A percentile compares a stretch with the other conserved stretches of the same genome.
Evolutionary conservation across 2,888 invertebrate species (phyloP).

Genomic region (Seladonia tumulorum): DNA sequence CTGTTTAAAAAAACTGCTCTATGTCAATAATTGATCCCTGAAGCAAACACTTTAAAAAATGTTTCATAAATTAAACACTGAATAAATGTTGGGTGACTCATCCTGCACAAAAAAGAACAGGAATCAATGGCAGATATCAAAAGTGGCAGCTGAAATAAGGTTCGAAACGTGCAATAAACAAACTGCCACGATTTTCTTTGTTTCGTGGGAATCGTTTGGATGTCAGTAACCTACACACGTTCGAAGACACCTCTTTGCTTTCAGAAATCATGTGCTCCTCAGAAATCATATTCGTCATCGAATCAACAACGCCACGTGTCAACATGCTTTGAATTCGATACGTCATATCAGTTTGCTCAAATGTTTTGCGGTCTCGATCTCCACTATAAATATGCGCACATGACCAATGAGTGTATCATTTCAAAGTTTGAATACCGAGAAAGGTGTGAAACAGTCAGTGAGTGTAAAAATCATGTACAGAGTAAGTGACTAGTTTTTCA

Average conservation of each 20-base stretch:
- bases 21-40: too few relatives aligned
- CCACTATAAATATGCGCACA: constrained; percentile 48
- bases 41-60: too few relatives aligned
- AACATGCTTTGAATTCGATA: not conserved
- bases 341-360: constrained; percentile 46
- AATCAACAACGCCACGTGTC: not conserved
- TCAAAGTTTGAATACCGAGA: constrained; percentile 1
- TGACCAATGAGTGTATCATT: constrained; percentile 32
- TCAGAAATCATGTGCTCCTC: not conserved
- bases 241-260: not conserved
- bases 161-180: too few relatives aligned
- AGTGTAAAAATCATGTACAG: constrained; percentile 34
- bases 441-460: not conserved
- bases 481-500: constrained; percentile 33
- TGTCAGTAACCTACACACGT: not conserved
- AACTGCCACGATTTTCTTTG: not conserved
- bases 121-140: too few relatives aligned
- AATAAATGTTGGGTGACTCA: not conserved
- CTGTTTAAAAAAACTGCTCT: too few relatives aligned
- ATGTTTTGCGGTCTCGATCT: constrained; percentile 22
- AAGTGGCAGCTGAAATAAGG: too few relatives aligned
- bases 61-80: too few relatives aligned
- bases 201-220: not conserved
- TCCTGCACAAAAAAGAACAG: too few relatives aligned
- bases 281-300: not conserved